Evolutionary conservation across 2,797 vertebrate genomes (phyloP).

Genomic region (Scleropages formosus): DNA sequence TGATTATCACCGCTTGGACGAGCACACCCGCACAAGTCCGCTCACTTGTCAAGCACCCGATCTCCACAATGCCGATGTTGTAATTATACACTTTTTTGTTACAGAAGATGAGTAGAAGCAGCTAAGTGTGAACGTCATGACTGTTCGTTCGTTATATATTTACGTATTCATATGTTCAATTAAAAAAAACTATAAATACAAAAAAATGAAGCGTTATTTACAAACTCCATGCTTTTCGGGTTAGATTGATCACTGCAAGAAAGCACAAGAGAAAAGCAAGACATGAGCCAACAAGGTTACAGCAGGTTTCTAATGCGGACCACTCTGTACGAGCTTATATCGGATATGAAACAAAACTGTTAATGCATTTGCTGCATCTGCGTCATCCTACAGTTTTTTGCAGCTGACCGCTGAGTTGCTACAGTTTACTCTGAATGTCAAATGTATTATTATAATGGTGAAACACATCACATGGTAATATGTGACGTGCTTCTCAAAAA

Average conservation of each 20-base stretch:
- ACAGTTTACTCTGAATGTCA: not conserved
- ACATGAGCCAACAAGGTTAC: slow-evolving; percentile 28
- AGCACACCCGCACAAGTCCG: slow-evolving; percentile 49
- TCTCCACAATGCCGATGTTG: slow-evolving; percentile 58
- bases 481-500: not conserved
- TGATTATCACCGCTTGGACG: slow-evolving; percentile 59
- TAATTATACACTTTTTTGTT: slow-evolving; percentile 51
- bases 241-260: slow-evolving; percentile 98
- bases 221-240: slow-evolving; percentile 93
- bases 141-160: slow-evolving; percentile 66
- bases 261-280: slow-evolving; percentile 29
- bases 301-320: not conserved
- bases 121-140: slow-evolving; percentile 76
- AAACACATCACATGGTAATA: not conserved
- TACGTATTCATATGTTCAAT: slow-evolving; percentile 60
- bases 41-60: slow-evolving; percentile 53
- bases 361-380: too few relatives aligned
- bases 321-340: slow-evolving; percentile 30
- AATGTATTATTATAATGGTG: not conserved
- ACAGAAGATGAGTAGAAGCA: slow-evolving; percentile 81
- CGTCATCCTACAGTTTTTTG: too few relatives aligned
- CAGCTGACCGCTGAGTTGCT: too few relatives aligned
- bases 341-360: slow-evolving; percentile 11
- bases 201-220: slow-evolving; percentile 89
- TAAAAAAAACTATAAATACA: slow-evolving; percentile 91